A percentile compares a stretch with the other conserved stretches of the same genome.
Conservation (phyloP, 2,888 invertebrate genomes). For the Mantis religiosa region DNA sequence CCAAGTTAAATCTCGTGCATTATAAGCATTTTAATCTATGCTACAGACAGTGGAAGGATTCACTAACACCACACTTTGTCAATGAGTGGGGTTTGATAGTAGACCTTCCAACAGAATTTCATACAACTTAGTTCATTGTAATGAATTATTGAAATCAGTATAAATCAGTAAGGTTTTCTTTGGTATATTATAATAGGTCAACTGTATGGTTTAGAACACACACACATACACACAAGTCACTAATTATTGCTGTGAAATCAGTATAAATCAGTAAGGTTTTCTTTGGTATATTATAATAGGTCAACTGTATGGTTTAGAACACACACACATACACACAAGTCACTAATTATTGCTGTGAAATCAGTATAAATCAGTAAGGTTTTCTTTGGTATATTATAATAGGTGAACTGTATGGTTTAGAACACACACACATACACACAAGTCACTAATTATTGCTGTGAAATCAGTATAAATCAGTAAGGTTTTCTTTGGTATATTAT, state of each 20-base stretch:
- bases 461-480: not conserved
- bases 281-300: conserved; percentile 51
- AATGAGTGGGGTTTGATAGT: conserved; percentile 14
- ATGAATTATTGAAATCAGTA: not conserved
- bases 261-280: not conserved
- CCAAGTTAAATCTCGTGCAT: too few relatives aligned
- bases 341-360: conserved; percentile 18
- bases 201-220: conserved; percentile 95
- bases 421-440: too few relatives aligned
- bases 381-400: conserved; percentile 32
- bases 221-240: too few relatives aligned
- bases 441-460: conserved; percentile 20
- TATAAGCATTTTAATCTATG: not conserved
- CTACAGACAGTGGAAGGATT: not conserved
- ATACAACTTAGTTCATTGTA: conserved; percentile 32
- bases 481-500: conserved; percentile 27
- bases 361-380: not conserved
- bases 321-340: too few relatives aligned
- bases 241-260: conserved; percentile 14
- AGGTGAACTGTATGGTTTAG: conserved; percentile 96
- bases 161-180: not conserved
- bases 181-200: conserved; percentile 61
- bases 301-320: conserved; percentile 95
- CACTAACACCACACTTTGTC: conserved; percentile 2
- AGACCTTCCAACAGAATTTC: not conserved